Base-by-base conservation (phyloP, 2,797 vertebrate species). In the Aeoliscus strigatus region DNA sequence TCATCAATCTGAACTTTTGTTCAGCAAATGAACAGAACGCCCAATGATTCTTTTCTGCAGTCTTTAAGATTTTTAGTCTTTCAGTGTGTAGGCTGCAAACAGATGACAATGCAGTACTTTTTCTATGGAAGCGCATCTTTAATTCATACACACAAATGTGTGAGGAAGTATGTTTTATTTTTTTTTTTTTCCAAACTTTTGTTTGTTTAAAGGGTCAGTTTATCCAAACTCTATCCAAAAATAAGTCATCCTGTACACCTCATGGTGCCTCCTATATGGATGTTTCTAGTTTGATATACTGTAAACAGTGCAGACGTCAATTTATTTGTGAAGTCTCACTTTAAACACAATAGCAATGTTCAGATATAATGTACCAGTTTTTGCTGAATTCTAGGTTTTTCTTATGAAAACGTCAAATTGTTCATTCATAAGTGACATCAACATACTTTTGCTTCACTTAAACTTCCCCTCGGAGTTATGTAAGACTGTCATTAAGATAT, bases 401-500 rank as follows among this genome's bases (percentile, higher is more conserved):
- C 2, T 5, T 27, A 7, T 31, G 23, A 35, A 9, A 4, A 18
- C 9, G 15, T 29, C 6, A 2, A 9, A 2, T 25, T 25, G 18
- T 21, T 21, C 18, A 21, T 21, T 21, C 18, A 6, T 21, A 3
- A 3, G 18, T 21, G 18, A 26, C 13, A 16, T n/a, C 26, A 13
- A 8, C 9, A 41, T 18, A 14, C 9, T 16, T 14, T 27, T 13
- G 16, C 12, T 23, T 14, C 29, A 16, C 14, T 35, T 39, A 9
- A 39, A 27, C 25, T 17, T 9, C 31, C 8, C n/a, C 5, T 31
- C 8, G 30, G 41, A 18, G 9, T 36, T 18, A 12, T 31, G 37
- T n/a, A 32, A 17, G 31, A 59, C 15, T 47, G 27, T 52, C 42
- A 8, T 58, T 56, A 59, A 56, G 51, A n/a, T n/a, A n/a, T n/a